Conservation (phyloP, 2,113 vertebrate species). For the Paradisaea rubra region DNA sequence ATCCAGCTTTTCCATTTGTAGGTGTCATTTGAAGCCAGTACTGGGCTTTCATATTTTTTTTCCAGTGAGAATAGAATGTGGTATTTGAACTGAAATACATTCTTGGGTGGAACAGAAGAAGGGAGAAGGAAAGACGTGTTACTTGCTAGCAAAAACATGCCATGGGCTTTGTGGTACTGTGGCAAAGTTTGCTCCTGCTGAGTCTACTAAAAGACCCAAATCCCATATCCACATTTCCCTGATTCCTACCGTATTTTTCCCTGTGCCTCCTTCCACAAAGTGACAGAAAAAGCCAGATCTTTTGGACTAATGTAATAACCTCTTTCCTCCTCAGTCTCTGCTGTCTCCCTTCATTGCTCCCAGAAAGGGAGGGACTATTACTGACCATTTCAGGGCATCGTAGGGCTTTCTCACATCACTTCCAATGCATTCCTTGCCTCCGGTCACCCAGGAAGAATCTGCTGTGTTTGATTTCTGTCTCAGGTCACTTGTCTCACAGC, state of each 20-base stretch:
- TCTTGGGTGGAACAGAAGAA: background rate
- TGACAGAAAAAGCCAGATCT: background rate
- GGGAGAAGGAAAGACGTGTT: background rate
- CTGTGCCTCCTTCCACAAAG: background rate
- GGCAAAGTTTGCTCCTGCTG: background rate
- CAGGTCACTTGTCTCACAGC: background rate
- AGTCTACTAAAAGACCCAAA: background rate
- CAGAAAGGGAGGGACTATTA: background rate
- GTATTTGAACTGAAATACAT: background rate
- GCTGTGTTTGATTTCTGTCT: constrained; percentile 11
- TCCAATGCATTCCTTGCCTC: background rate
- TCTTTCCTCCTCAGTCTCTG: background rate
- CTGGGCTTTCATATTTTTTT: background rate
- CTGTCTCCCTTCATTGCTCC: background rate
- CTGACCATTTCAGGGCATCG: background rate
- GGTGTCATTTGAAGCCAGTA: background rate
- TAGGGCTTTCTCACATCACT: background rate
- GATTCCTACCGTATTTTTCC: background rate
- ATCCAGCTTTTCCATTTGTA: background rate
- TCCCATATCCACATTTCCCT: background rate
- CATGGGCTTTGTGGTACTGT: background rate
- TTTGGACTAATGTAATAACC: background rate
- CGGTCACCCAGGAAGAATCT: background rate
- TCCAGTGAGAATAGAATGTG: background rate
- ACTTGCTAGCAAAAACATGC: background rate